Evolutionary conservation across 2,797 vertebrate species (phyloP), one percentile per base, ranked within the genome.

Genomic region (Oreortyx pictus): DNA sequence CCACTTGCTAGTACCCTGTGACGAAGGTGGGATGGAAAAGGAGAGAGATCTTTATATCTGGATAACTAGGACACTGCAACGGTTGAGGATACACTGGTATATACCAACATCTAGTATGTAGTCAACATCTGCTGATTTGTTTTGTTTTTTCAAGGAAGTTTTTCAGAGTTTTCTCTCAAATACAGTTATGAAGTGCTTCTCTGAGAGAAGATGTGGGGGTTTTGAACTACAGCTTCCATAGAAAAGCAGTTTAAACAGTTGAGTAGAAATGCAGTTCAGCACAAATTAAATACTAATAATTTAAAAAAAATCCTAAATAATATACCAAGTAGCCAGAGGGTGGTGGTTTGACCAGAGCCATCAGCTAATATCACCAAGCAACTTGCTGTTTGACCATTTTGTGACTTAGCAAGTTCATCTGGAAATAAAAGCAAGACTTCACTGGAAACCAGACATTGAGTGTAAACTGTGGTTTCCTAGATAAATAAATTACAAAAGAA

Each of bases 401-500:
- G 67, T 95, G 73, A 50, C 72, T 92, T 65, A 90, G 77, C 81
- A 95, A 95, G 86, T 95, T 33, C 37, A 95, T 61, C 91, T 89
- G 77, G 88, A 97, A 97, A 91, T 73, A 82, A 96, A 97, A 96
- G 90, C 41, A 93, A 90, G 83, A 88, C 92, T 96, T 95, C 92
- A 90, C 89, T 97, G 93, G 94, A 97, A 97, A 97, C 94, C 94
- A 95, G 97, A 97, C 89, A 84, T 88, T 76, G 71, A 95, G 95
- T 93, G 93, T 96, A 97, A 97, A 96, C 88, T 91, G 96, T 95
- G 94, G 96, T 96, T 97, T 97, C 95, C 97, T 96, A 96, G 94
- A 97, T 94, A 96, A 96, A 97, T 96, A 96, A 96, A 97, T 97
- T 96, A 88, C 78, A 97, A 95, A 96, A 94, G 92, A 93, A 95